Evolutionary conservation across 2,113 vertebrate genomes (phyloP), one percentile per base, ranked within the genome.

Genomic region (Menidia beryllina): DNA sequence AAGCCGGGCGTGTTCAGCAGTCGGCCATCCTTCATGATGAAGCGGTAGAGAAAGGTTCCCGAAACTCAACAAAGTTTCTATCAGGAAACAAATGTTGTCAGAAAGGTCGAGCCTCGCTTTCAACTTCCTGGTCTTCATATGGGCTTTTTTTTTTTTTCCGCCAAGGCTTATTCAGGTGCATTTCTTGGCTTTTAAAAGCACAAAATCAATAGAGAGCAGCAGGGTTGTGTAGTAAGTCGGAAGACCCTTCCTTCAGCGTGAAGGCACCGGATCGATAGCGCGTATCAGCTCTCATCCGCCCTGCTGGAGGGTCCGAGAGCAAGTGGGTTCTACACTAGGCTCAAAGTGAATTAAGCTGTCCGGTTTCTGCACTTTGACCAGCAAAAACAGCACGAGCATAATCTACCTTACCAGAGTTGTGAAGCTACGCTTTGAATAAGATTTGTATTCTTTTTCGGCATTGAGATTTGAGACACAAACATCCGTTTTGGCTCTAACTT

Each of bases 241-340:
- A 84, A 85, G 84, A 76, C 59, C 78, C 68, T 49, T 62, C 69
- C n/a, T 82, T 77, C 81, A 70, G 51, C 68, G 57, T 24, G 49
- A 82, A 75, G 80, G 75, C 65, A 63, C n/a, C 5, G 72, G 76
- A 84, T 88, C 88, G 14, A 90, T 90, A 10, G 5, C 1, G 26
- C 54, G 9, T 56, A 79, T 84, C 84, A 73, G 64, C 69, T 13
- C 69, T 56, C 70, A 51, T 79, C 72, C 67, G 54, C 75, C 71
- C 77, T 75, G 62, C 72, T 67, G 49, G 52, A 77, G 85, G 76
- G 82, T 88, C 89, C 89, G 85, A 83, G 77, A 82, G 84, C 85
- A 82, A 85, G 43, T 4, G 9, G 19, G 0, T 15, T 56, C 55
- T 21, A 53, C 67, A 64, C 27, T 48, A 12, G 43, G 26, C n/a